Base-by-base conservation (phyloP, 2,888 invertebrate genomes). In the Eudasyphora cyanicolor region DNA sequence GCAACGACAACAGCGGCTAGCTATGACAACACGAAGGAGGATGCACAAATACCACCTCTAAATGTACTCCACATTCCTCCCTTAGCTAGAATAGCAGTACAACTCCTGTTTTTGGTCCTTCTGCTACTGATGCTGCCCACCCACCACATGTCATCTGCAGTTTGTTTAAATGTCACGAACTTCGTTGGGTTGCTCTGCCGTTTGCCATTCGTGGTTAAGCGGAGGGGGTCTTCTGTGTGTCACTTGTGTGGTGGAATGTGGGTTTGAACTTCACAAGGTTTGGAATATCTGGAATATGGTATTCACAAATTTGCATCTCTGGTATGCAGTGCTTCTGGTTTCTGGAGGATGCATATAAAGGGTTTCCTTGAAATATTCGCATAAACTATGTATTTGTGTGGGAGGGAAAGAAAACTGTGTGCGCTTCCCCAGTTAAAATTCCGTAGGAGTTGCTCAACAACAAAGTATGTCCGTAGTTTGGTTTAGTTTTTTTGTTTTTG, bases 131-230 rank as follows among this genome's bases (percentile, higher is more conserved):
- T 45, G 45, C 51, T 17, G 51, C 51, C 24, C 51, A 5, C 6
- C 51, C 21, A 8, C 21, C 51, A 24, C 27, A 24, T 57, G 57
- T 57, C 57, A 57, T 27, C 27, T 57, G 57, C 57, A 57, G 51
- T 51, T 24, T 51, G 51, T 51, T 21, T 51, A 51, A 51, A 51
- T 51, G 51, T 8, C 51, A 51, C n/a, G 51, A 57, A 57, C 57
- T 51, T 51, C 51, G 49, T 49, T 35, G 3, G 19, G 7, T 14
- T 14, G n/a, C 4, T 14, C 45, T 57, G 57, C 27, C 10, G 57
- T 3, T 51, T 4, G 19, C 19, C 10, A n/a, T n/a, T n/a, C n/a
- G n/a, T 54, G 21, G 24, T 54, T n/a, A n/a, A n/a, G n/a, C n/a
- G n/a, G n/a, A n/a, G 54, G 54, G 1, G 57, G 24, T 7, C 10